These are phyloP conservation scores for Steinernema scapterisci DNA, from an alignment of 2,888 invertebrate genomes.

Conservation along the genomic window DNA sequence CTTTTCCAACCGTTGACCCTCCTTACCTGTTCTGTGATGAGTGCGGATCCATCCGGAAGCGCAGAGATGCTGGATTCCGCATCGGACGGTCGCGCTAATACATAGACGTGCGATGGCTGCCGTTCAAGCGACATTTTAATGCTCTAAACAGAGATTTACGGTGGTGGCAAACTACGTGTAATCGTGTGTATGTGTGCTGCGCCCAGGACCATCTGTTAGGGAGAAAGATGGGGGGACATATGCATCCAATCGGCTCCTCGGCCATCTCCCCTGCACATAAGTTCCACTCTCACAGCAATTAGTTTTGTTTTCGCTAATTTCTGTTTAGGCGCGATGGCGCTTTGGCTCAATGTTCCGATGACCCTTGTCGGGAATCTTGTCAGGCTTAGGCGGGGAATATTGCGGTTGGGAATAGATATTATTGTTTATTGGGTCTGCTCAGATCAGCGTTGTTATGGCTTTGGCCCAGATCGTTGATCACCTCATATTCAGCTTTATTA, in stretches of 20 bases:
- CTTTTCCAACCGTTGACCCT: no score
- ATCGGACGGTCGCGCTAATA: constrained; percentile 9
- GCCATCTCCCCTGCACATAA: neutral
- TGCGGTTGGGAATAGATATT: no score
- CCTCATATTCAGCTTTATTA: no score
- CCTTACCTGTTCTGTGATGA: constrained; percentile 8
- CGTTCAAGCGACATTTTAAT: constrained; percentile 28
- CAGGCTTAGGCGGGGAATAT: no score
- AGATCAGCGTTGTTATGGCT: no score
- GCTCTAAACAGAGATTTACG: constrained; percentile 32
- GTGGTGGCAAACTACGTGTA: constrained; percentile 24
- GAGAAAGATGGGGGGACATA: neutral
- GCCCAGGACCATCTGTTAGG: constrained; percentile 12
- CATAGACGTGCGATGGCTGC: constrained; percentile 27
- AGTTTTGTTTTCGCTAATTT: constrained; percentile 18
- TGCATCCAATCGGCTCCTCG: constrained; percentile 11
- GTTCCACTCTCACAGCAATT: neutral
- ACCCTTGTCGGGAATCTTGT: no score
- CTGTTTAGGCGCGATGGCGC: neutral
- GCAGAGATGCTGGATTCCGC: constrained; percentile 11
- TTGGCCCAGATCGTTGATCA: no score
- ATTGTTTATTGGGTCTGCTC: no score
- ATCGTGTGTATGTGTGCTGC: neutral
- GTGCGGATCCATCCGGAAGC: constrained; percentile 22
- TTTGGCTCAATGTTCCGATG: neutral